Conservation (phyloP, 64 coral and sea anemone species). For the Montipora capricornis region DNA sequence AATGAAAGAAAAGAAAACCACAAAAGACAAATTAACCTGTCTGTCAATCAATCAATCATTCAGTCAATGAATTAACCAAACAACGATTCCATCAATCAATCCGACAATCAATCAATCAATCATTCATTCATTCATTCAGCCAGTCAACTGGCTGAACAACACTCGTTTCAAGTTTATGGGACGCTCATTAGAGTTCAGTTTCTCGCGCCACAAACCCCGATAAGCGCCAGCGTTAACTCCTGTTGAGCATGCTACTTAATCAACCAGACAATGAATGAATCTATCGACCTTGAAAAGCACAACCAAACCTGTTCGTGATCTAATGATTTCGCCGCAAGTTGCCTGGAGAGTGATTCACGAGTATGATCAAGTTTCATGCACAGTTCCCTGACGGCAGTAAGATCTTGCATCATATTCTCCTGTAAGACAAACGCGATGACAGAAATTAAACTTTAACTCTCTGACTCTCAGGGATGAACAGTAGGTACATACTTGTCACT, state of each 20-base stretch:
- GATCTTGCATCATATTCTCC: constrained; percentile 94
- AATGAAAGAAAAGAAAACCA: background rate
- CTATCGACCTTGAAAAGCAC: background rate
- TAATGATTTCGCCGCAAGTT: constrained; percentile 91
- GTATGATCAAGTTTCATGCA: constrained; percentile 97
- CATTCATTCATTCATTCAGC: no score
- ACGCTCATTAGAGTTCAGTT: no score
- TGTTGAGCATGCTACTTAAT: no score
- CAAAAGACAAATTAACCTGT: background rate
- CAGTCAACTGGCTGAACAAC: no score
- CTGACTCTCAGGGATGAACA: no score
- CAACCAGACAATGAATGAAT: no score
- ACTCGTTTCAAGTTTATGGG: no score
- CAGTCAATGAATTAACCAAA: background rate
- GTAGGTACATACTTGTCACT: no score
- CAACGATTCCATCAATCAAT: no score
- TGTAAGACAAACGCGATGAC: background rate
- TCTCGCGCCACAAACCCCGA: no score
- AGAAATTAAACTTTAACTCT: background rate
- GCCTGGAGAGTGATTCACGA: constrained; percentile 91
- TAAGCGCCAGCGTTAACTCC: no score
- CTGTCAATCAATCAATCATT: background rate
- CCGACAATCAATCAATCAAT: no score
- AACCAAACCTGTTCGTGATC: constrained; percentile 93
- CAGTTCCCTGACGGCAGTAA: constrained; percentile 90